Evolutionary conservation across 2,888 invertebrate species (phyloP), one percentile per base, ranked within the genome.

Genomic region (Syrista parreyssii): DNA sequence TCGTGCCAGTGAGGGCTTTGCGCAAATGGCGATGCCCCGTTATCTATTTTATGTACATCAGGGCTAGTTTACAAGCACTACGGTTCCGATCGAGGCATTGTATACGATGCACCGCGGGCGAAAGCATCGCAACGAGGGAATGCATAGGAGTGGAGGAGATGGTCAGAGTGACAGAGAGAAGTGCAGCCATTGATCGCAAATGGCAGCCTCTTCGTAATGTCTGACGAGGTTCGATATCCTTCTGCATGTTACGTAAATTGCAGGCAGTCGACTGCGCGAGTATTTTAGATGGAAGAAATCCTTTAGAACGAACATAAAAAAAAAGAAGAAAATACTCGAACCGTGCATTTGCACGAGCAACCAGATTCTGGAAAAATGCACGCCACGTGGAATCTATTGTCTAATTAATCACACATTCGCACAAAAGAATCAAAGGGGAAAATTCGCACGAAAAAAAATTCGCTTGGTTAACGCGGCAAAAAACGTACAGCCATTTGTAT

Each of bases 11-110:
- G 35, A 34, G 35, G 69, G 73, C 30, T 73, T 79, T 36, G 79
- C 81, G 79, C 76, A 79, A 81, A 81, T 76, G 79, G 55, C 74
- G 76, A 76, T 72, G 78, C 79, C 76, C 79, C 79, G 79, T 82
- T 82, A 80, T 83, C 82, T 80, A 76, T 81, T 80, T 80, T 79
- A 82, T 80, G 79, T 73, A 72, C 76, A 81, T 68, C 69, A 74
- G 79, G 40, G 74, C 79, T 73, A 78, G 74, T 82, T 81, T 79
- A 80, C 79, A 81, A 79, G 80, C 79, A 55, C 74, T 73, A 73
- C 75, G 79, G 78, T 78, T 78, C 75, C 78, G 78, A 81, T 79
- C 75, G 79, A 40, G 23, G 40, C 23, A 1, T 2, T 55, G 40
- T 6, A 55, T 55, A 23, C 23, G 55, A 55, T 55, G 55, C 40